These are phyloP conservation scores for Clarias magur DNA, from an alignment of 2,113 vertebrate genomes.

Conservation along the genomic window DNA sequence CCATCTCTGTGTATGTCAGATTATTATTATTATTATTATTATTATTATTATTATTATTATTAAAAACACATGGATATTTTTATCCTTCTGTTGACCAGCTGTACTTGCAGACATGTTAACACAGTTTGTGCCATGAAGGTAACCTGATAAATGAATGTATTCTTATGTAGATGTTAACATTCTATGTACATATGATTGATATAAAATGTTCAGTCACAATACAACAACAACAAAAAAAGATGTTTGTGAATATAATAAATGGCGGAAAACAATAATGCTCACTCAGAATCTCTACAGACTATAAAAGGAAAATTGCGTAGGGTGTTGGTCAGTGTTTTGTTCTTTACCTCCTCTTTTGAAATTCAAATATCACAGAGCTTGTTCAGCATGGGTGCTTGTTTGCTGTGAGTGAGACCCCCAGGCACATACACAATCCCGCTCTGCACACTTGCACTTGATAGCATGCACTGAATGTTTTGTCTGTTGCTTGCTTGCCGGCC, in stretches of 20 bases:
- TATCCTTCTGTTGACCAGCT: background rate
- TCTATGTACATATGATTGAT: background rate
- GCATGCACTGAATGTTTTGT: background rate
- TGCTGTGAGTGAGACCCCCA: background rate
- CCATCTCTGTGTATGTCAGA: background rate
- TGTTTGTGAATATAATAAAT: background rate
- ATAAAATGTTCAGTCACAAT: background rate
- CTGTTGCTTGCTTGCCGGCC: background rate
- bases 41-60: background rate
- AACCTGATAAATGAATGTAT: background rate
- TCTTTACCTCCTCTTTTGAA: background rate
- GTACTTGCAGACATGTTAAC: background rate
- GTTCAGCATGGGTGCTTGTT: background rate
- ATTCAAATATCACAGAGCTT: conserved; percentile 6
- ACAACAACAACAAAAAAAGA: background rate
- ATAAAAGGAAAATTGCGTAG: background rate
- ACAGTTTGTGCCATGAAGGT: background rate
- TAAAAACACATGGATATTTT: too few relatives aligned
- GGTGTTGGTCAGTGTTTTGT: background rate
- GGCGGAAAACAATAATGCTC: background rate
- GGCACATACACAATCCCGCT: background rate
- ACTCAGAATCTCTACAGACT: background rate
- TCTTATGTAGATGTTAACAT: background rate
- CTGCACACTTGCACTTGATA: background rate
- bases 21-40: background rate